Conservation (phyloP, 2,797 vertebrate genomes). For the Argentina silus region DNA sequence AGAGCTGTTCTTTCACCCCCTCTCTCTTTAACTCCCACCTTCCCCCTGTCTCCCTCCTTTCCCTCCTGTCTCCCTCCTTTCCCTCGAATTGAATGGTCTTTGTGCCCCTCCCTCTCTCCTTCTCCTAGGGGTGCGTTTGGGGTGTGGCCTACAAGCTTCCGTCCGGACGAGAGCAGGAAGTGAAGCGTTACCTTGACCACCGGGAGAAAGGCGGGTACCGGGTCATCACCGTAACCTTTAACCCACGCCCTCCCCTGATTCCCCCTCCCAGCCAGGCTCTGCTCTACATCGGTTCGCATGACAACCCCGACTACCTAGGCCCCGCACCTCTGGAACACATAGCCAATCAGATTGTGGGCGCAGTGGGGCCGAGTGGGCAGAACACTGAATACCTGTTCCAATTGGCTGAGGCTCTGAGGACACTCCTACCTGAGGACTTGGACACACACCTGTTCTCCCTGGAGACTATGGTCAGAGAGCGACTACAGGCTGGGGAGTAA, state of each 20-base stretch:
- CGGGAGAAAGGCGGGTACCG: constrained; percentile 95
- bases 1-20: too few relatives aligned
- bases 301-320: constrained; percentile 95
- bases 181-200: constrained; percentile 93
- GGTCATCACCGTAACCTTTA: constrained; percentile 86
- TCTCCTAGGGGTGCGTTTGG: constrained; percentile 90
- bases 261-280: constrained; percentile 77
- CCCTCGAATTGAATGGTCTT: too few relatives aligned
- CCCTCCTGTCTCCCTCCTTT: neutral
- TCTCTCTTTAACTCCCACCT: too few relatives aligned
- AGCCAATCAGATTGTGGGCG: constrained; percentile 88
- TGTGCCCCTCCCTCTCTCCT: neutral
- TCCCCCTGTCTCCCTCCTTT: too few relatives aligned
- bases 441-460: constrained; percentile 94
- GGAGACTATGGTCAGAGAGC: constrained; percentile 87
- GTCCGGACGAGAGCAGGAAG: constrained; percentile 88
- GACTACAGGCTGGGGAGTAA: constrained; percentile 44
- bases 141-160: constrained; percentile 95
- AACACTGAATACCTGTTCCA: constrained; percentile 96
- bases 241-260: constrained; percentile 71
- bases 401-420: constrained; percentile 90
- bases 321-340: constrained; percentile 95
- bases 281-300: constrained; percentile 91
- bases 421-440: constrained; percentile 87
- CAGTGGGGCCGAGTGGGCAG: constrained; percentile 89